Base-by-base conservation (phyloP, 2,113 vertebrate species). In the Bufo bufo region DNA sequence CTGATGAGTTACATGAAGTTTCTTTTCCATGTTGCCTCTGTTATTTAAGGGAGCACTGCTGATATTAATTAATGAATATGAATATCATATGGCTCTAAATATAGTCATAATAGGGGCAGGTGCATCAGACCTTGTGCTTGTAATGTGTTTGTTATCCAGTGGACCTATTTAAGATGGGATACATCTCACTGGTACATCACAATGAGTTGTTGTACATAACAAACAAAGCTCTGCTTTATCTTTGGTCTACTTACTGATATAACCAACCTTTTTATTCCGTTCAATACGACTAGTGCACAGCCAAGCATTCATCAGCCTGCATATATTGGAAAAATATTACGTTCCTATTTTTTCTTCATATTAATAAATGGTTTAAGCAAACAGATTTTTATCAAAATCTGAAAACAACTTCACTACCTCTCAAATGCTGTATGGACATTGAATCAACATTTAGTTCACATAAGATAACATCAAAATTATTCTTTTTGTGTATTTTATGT, bases 401-500 rank as follows among this genome's bases (percentile, higher is more conserved):
- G 87, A 69, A 65, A 0, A 54, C 89, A 81, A 89, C 87, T 89
- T 12, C 4, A 4, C 2, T 69, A 3, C 0, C 82, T 82, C 65
- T 71, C 79, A 54, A 3, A 79, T 20, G n/a, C 12, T 85, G 72
- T 49, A 75, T 75, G 45, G 13, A 6, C 85, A 6, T 56, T 86
- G 69, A 82, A 33, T 72, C 33, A 16, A 85, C 12, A 58, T 52
- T 89, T 87, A 87, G 71, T 58, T 87, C n/a, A 8, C 6, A 5
- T 1, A 1, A 0, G 3, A 69, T 45, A 47, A 1, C 75, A 49
- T 77, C 75, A 33, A 16, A n/a, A 50, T 77, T 79, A 19, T 20
- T 16, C 16, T 56, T 11, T 82, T 80, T 49, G 11, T 72, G 77
- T 85, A 59, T 88, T 86, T 89, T 45, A 33, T 33, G 72, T 65